Evolutionary conservation across 1,140 invertebrate genomes (phyloP), one percentile per base, ranked within the genome.

Genomic region (Drosophila arawakana): DNA sequence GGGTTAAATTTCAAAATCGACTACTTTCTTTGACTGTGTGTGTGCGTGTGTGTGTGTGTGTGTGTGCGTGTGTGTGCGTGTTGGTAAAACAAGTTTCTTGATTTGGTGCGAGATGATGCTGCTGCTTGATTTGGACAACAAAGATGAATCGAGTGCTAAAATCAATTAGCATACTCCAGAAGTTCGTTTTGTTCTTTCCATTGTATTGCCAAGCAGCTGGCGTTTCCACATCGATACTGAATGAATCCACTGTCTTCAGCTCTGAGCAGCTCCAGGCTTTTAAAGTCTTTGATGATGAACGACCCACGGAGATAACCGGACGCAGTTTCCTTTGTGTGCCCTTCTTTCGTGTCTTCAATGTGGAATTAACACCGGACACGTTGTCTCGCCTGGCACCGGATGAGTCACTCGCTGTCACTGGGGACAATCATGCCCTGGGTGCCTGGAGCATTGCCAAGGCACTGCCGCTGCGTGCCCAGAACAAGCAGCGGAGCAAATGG

Each of bases 391-490:
- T 89, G 13, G 54, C 54, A 9, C 62, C 81, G 11, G 93, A 93
- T 37, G 93, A 93, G 65, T 72, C 71, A 8, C 76, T 93, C 13
- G 93, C 93, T 54, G 83, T 94, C 4, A 90, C 81, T 3, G 93
- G 93, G 0, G 91, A 92, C 60, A 81, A 92, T 37, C 61, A 72
- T 1, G 79, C 92, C 2, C 62, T 94, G n/a, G 93, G 93, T 2
- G 76, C 58, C 13, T 94, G 93, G 93, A 72, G 85, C 4, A 76
- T 93, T 5, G 92, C 93, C n/a, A 92, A 91, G 60, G 92, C 89
- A 34, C 18, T 92, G 9, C 80, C 91, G 0, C 61, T 94, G 57
- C 78, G 75, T 11, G 73, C 73, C 37, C 70, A 77, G 49, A 79
- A 78, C 7, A 59, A 69, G 8, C 60, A 68, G 5, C 68, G 80